These are phyloP conservation scores for Chaetodon trifascialis DNA, from an alignment of 2,113 vertebrate genomes.

Conservation along the genomic window DNA sequence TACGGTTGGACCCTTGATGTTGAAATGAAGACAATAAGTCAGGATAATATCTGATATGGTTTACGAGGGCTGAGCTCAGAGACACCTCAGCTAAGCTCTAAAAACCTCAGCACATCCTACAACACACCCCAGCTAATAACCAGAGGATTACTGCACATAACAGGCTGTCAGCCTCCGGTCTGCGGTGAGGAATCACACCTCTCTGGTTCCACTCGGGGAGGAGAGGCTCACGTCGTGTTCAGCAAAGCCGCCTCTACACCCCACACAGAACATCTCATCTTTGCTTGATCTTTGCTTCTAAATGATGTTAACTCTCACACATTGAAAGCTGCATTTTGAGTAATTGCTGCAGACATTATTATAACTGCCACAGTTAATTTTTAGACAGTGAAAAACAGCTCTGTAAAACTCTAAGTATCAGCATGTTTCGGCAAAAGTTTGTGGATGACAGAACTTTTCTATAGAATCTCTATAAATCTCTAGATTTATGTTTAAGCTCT, in stretches of 20 bases:
- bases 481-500: background rate
- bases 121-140: constrained; percentile 31
- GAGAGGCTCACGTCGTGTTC: background rate
- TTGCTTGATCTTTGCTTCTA: background rate
- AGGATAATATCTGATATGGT: constrained; percentile 27
- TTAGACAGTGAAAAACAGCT: background rate
- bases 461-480: background rate
- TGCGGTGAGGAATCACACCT: constrained; percentile 50
- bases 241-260: background rate
- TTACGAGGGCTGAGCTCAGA: constrained; percentile 35
- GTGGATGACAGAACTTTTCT: background rate
- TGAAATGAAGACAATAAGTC: constrained; percentile 18
- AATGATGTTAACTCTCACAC: background rate
- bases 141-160: constrained; percentile 43
- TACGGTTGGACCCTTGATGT: background rate
- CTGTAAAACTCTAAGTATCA: background rate
- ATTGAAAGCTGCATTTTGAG: background rate
- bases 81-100: constrained; percentile 56
- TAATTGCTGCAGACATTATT: background rate
- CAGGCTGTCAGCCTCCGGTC: constrained; percentile 30
- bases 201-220: constrained; percentile 63
- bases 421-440: no score
- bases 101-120: constrained; percentile 34
- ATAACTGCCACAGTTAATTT: background rate
- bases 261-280: constrained; percentile 11